Base-by-base conservation (phyloP, 2,888 invertebrate genomes). In the Corbicula japonica region DNA sequence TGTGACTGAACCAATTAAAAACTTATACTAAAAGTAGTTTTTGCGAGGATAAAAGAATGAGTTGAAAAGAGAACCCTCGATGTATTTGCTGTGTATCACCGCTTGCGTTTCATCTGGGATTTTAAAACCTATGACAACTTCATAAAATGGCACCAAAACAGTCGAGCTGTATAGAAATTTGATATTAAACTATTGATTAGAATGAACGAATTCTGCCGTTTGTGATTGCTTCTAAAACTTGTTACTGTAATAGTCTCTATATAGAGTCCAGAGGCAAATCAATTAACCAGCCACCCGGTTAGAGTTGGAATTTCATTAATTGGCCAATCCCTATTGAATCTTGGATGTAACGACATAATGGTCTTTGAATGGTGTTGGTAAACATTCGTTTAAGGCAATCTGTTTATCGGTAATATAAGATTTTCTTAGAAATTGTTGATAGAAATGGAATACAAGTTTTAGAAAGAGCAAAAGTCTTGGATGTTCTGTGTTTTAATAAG, bases 291-390 rank as follows among this genome's bases (percentile, higher is more conserved):
- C 21, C 34, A 35, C 6, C 6, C 2, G 21, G 35, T 2, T 35
- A 3, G 35, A 35, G 35, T 58, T 58, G 3, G 35, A 58, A 58
- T 10, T 28, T n/a, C 30, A 35, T 2, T 58, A 58, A 58, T 58
- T 58, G 58, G 35, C 23, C 38, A n/a, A 58, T 30, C 41, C 21
- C 58, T n/a, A n/a, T n/a, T n/a, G n/a, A n/a, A n/a, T n/a, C n/a
- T n/a, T n/a, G n/a, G n/a, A n/a, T n/a, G n/a, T n/a, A n/a, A n/a
- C n/a, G n/a, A n/a, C n/a, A n/a, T n/a, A n/a, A n/a, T n/a, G n/a
- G n/a, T n/a, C n/a, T n/a, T n/a, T n/a, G n/a, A 35, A 21, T 58
- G 58, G 30, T 12, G 30, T 34, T 32, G 32, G 30, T 32, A 5
- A 54, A 26, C 8, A 21, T 6, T 2, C 54, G 5, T 2, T 18